A percentile compares a stretch with the other conserved stretches of the same genome.
Conservation (phyloP, 2,888 invertebrate genomes). For the Copidosoma aretas region DNA sequence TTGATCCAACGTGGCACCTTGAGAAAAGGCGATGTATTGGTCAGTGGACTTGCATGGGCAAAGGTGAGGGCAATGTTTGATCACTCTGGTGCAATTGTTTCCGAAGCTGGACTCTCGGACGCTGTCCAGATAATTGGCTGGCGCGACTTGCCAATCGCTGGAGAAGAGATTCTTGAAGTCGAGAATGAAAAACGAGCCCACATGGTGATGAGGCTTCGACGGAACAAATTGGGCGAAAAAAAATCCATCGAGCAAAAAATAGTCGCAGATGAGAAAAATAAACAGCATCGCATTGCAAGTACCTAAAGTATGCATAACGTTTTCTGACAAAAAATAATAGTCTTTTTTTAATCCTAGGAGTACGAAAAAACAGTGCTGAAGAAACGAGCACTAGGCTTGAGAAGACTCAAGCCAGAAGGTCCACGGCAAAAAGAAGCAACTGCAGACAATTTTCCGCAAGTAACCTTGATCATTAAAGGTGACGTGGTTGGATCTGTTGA, state of each 20-base stretch:
- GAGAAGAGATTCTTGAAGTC: constrained; percentile 87
- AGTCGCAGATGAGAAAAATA: constrained; percentile 71
- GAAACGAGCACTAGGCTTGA: constrained; percentile 70
- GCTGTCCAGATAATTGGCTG: constrained; percentile 91
- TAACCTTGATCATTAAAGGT: constrained; percentile 75
- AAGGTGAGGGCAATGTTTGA: constrained; percentile 83
- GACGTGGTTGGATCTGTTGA: constrained; percentile 98
- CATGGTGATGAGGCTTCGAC: constrained; percentile 73
- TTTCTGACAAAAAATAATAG: constrained; percentile 1
- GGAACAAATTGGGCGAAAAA: constrained; percentile 67
- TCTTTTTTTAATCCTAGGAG: constrained; percentile 52
- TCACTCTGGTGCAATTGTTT: constrained; percentile 73
- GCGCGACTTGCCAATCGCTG: constrained; percentile 87
- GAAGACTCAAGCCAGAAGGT: constrained; percentile 65
- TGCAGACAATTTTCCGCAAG: constrained; percentile 65
- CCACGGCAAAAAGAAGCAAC: constrained; percentile 61
- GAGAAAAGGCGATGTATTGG: constrained; percentile 67
- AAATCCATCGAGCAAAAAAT: constrained; percentile 71
- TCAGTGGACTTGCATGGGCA: constrained; percentile 85
- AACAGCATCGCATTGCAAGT: constrained; percentile 67
- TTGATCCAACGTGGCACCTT: constrained; percentile 70
- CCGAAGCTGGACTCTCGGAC: constrained; percentile 77
- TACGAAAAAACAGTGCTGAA: constrained; percentile 71
- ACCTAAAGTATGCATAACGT: background rate
- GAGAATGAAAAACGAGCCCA: constrained; percentile 75